Evolutionary conservation across 2,113 vertebrate species (phyloP), one percentile per base, ranked within the genome.

Genomic region (Meles meles): DNA sequence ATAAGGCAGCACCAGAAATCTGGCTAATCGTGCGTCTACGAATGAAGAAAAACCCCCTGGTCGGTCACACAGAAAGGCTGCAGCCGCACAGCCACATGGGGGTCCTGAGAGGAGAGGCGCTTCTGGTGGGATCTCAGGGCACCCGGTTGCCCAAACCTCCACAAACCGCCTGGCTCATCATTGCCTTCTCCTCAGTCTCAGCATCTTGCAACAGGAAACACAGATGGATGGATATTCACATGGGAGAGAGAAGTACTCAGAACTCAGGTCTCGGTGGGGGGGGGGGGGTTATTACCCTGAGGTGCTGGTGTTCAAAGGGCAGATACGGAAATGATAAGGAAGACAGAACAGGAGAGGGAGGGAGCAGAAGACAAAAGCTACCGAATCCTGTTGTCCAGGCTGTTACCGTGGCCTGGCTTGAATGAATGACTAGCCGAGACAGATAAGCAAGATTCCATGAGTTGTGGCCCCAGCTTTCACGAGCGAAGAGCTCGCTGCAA

Each of bases 81-180:
- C 52, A 39, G 81, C 7, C 3, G 10, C 10, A 8, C 8, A 3
- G 23, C 31, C 0, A 0, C 0, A 0, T 29, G 13, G 25, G 37
- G n/a, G 3, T 74, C n/a, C 27, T 1, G 0, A 57, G 42, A 29
- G 7, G 20, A 25, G 21, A n/a, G 39, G 37, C 6, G 14, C 39
- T 44, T 49, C 29, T 4, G 25, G 8, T 0, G 42, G n/a, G 44
- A 15, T 15, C 23, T 39, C 39, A 8, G 42, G 18, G 55, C 8
- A 23, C 4, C 44, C 6, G 23, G 81, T 14, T 13, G 3, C 44
- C 57, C 59, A 61, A 14, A 42, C 15, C 14, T 49, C 25, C 1
- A 12, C 6, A 7, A 17, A 49, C 12, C 39, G 17, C 52, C 9
- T 8, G 1, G 6, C 6, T 6, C 31, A 14, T 39, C 21, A 59